Percentiles rank a stretch among this genome's conserved stretches.
Evolutionary conservation across 2,113 vertebrate species (phyloP).

Genomic region (Girardinichthys multiradiatus): DNA sequence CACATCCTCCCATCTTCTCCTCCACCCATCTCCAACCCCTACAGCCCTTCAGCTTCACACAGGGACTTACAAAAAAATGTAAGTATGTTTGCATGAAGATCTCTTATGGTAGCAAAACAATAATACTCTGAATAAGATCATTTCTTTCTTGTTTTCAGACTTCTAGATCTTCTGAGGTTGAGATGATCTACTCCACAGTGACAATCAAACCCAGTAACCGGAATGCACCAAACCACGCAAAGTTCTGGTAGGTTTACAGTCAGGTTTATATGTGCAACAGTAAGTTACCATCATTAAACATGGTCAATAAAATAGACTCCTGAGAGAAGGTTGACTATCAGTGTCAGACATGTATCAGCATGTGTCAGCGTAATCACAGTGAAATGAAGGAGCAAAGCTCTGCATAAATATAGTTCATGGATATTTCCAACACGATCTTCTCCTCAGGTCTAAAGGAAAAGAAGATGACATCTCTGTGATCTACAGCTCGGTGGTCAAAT

Average conservation of each 20-base stretch:
- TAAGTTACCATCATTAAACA: neutral
- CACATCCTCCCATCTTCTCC: neutral
- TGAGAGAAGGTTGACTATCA: no score
- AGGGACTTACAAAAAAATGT: neutral
- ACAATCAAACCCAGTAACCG: constrained; percentile 32
- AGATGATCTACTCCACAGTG: constrained; percentile 56
- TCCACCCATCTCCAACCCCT: neutral
- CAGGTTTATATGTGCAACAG: neutral
- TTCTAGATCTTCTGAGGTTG: neutral
- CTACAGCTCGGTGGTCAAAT: constrained; percentile 37
- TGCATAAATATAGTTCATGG: neutral
- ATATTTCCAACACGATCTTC: neutral
- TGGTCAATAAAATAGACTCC: no score
- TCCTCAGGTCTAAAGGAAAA: constrained; percentile 30
- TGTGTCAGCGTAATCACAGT: neutral
- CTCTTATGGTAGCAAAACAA: no score
- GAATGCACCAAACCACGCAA: neutral
- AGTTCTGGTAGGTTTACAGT: constrained; percentile 29
- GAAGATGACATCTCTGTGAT: constrained; percentile 26
- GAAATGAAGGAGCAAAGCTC: neutral
- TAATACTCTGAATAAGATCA: no score
- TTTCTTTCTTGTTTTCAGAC: constrained; percentile 35
- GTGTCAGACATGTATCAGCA: neutral
- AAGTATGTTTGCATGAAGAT: neutral
- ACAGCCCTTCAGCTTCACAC: neutral